Conservation (phyloP, 2,113 vertebrate genomes). For the Anhinga anhinga region DNA sequence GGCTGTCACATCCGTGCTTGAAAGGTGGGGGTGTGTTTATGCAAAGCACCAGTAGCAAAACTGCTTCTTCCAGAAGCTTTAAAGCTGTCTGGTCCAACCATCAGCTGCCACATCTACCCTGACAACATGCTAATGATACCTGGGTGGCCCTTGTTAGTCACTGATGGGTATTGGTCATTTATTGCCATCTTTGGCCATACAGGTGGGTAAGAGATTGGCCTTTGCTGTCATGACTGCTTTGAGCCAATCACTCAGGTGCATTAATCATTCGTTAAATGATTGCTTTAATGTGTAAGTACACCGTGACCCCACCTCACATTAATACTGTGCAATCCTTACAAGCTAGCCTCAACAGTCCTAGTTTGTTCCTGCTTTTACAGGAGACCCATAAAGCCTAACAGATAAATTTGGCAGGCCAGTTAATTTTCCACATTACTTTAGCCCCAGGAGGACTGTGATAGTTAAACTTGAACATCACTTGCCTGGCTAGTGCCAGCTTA, state of each 20-base stretch:
- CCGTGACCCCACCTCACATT: background rate
- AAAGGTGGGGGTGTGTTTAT: background rate
- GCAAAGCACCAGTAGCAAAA: background rate
- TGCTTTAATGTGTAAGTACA: background rate
- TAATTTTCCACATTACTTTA: background rate
- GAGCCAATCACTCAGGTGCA: background rate
- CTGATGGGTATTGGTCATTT: background rate
- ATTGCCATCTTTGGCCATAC: background rate
- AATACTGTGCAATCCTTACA: background rate
- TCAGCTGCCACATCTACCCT: background rate
- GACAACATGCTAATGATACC: background rate
- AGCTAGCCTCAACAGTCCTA: background rate
- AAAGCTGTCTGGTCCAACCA: background rate
- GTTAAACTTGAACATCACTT: background rate
- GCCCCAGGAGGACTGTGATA: rapidly evolving
- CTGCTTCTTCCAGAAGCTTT: background rate
- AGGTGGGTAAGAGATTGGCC: background rate
- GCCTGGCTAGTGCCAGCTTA: background rate
- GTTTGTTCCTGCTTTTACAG: background rate
- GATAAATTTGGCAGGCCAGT: background rate
- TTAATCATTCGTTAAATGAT: background rate
- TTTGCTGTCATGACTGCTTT: background rate
- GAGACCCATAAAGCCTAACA: background rate
- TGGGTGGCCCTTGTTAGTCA: background rate
- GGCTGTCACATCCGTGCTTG: background rate